phyloP scores from a whole-genome alignment of 2,888 invertebrate genomes.

The Eupithecia pulchellata region DNA sequence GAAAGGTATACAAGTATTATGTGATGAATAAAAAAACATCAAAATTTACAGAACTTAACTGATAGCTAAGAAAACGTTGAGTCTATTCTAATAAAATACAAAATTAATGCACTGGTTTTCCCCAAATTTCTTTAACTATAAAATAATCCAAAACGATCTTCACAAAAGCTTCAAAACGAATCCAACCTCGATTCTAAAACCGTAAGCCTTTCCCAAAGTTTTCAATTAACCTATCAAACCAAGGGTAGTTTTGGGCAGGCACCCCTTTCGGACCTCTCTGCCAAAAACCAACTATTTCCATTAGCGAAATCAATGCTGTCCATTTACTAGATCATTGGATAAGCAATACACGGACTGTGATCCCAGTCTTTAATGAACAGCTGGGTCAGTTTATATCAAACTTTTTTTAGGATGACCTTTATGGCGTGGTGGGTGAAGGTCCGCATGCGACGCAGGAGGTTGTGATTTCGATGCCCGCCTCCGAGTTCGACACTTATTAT shows the following conservation, averaged over 20 bases:
- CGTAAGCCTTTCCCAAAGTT: constrained; percentile 10
- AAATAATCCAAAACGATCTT: neutral
- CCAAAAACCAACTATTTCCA: constrained; percentile 45
- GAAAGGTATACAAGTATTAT: no score
- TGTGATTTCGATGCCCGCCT: no score
- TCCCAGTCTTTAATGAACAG: neutral
- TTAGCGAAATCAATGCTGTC: constrained; percentile 41
- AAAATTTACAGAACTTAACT: neutral
- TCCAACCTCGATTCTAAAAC: constrained; percentile 14
- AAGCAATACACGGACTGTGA: constrained; percentile 24
- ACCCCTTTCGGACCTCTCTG: constrained; percentile 27
- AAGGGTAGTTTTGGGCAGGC: constrained; percentile 1
- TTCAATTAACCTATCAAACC: constrained; percentile 29
- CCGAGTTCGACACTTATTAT: no score
- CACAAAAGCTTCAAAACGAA: constrained; percentile 11
- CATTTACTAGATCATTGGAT: constrained; percentile 36
- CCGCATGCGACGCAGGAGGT: no score
- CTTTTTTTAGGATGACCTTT: no score
- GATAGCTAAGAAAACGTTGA: neutral
- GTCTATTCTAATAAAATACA: neutral
- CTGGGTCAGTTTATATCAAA: neutral
- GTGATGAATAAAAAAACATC: neutral
- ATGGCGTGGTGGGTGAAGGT: no score
- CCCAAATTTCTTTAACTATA: neutral
- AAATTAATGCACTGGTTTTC: neutral